These are phyloP conservation scores for Caerostris darwini DNA, from an alignment of 1,140 invertebrate species.

Conservation along the genomic window DNA sequence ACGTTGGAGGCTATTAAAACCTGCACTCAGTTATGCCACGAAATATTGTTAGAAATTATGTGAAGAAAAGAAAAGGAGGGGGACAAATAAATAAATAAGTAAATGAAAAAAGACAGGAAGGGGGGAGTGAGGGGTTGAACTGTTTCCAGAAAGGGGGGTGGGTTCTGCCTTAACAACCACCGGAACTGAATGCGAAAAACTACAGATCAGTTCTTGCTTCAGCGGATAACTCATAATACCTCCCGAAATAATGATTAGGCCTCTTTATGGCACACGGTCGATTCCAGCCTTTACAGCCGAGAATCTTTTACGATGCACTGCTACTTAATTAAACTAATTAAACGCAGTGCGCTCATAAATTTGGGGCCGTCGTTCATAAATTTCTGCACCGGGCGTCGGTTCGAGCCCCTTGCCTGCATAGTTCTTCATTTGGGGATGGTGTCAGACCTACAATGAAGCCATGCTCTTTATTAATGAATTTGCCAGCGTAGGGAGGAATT, in stretches of 20 bases:
- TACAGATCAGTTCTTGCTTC: slow-evolving; percentile 34
- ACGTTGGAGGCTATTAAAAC: slow-evolving; percentile 4
- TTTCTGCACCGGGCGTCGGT: slow-evolving; percentile 21
- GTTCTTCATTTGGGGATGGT: slow-evolving; percentile 56
- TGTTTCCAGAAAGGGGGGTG: neutral
- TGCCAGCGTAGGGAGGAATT: neutral
- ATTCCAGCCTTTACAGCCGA: slow-evolving; percentile 52
- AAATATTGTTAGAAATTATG: slow-evolving; percentile 35
- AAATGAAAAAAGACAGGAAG: no score
- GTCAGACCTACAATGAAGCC: slow-evolving; percentile 54
- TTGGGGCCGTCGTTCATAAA: slow-evolving; percentile 56
- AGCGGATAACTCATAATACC: slow-evolving; percentile 51
- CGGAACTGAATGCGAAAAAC: slow-evolving; percentile 32
- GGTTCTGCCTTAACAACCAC: neutral
- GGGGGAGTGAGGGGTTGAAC: neutral
- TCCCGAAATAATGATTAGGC: slow-evolving; percentile 50
- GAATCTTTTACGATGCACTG: slow-evolving; percentile 71
- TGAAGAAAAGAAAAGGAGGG: neutral
- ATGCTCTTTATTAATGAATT: slow-evolving; percentile 63
- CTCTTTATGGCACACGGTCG: slow-evolving; percentile 54
- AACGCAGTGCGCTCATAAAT: slow-evolving; percentile 73
- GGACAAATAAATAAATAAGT: no score
- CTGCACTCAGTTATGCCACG: neutral
- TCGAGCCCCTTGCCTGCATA: neutral
- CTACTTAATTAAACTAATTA: slow-evolving; percentile 77